Percentiles rank a stretch among this genome's conserved stretches.
Evolutionary conservation across 2,797 vertebrate genomes (phyloP).

Genomic region (Uromys caudimaculatus): DNA sequence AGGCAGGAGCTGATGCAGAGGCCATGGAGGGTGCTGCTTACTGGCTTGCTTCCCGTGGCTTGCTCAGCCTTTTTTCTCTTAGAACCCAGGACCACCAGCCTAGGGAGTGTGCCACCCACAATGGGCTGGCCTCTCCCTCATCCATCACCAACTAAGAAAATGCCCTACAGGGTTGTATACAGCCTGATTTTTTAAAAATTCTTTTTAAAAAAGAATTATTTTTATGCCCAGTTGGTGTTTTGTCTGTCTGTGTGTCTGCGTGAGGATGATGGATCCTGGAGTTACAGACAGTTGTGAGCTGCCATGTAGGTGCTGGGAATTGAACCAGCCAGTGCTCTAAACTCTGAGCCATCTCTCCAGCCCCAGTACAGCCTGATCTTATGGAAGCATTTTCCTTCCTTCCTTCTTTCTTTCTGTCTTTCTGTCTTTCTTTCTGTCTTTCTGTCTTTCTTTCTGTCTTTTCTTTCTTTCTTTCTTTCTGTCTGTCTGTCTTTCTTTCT

Average conservation of each 20-base stretch:
- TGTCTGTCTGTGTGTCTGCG: not conserved
- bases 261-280: not conserved
- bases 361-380: not conserved
- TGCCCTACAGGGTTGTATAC: not conserved
- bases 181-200: not conserved
- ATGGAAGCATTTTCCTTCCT: not conserved
- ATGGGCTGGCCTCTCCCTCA: not conserved
- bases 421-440: too few relatives aligned
- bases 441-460: too few relatives aligned
- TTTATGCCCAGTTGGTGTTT: not conserved
- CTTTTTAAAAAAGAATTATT: not conserved
- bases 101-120: not conserved
- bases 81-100: not conserved
- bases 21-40: not conserved
- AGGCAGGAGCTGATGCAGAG: not conserved
- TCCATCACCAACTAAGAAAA: not conserved
- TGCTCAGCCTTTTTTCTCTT: not conserved
- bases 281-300: not conserved
- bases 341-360: not conserved
- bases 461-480: too few relatives aligned
- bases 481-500: too few relatives aligned
- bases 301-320: not conserved
- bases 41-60: not conserved
- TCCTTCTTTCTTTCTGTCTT: too few relatives aligned
- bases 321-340: not conserved